Evolutionary conservation across 64 coral and sea anemone genomes (phyloP).

Genomic region (Montipora sp.): DNA sequence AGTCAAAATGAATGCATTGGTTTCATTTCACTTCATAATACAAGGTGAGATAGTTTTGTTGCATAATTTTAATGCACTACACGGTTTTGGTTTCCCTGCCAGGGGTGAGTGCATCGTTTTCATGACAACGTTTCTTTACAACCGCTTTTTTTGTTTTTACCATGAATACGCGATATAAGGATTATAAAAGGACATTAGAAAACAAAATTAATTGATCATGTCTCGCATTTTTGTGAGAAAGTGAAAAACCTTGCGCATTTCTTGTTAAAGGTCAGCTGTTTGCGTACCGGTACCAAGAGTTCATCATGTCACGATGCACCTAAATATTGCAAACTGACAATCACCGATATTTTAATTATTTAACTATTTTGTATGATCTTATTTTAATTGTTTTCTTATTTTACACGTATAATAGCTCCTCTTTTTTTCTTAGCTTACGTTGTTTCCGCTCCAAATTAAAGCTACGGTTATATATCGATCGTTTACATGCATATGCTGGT

Average conservation of each 20-base stretch:
- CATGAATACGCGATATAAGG: background rate
- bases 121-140: background rate
- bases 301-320: no score
- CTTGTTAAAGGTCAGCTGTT: background rate
- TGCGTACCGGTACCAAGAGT: no score
- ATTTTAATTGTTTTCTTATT: no score
- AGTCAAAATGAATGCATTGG: background rate
- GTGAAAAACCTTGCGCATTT: background rate
- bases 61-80: background rate
- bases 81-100: background rate
- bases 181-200: background rate
- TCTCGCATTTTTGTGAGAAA: background rate
- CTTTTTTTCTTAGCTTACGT: no score
- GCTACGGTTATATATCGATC: no score
- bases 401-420: no score
- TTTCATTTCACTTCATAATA: slow-evolving; percentile 11
- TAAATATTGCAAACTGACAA: no score
- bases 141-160: background rate
- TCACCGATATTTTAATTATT: no score
- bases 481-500: no score
- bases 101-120: background rate
- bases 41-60: slow-evolving; percentile 8
- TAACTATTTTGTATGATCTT: no score
- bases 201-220: no score
- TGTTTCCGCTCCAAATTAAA: no score